Percentiles rank a stretch among this genome's conserved stretches.
These are phyloP conservation scores for Lingula anatina DNA, from an alignment of 2,888 invertebrate genomes.

Conservation along the genomic window DNA sequence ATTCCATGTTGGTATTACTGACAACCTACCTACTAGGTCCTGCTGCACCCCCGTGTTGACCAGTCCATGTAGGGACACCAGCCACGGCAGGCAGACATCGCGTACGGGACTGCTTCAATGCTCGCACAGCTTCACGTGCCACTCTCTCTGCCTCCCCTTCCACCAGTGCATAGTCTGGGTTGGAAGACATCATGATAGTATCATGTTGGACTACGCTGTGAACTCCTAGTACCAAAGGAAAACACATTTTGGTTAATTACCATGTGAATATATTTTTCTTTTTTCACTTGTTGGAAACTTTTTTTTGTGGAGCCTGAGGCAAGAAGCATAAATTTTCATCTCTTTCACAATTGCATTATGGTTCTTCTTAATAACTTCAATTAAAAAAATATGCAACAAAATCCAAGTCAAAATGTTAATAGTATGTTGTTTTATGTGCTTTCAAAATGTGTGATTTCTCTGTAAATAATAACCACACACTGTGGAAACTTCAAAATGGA, in stretches of 20 bases:
- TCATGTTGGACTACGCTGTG: conserved; percentile 76
- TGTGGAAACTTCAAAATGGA: too few relatives aligned
- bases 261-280: too few relatives aligned
- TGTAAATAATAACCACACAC: too few relatives aligned
- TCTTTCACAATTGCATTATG: too few relatives aligned
- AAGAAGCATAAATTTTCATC: too few relatives aligned
- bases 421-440: too few relatives aligned
- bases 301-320: too few relatives aligned
- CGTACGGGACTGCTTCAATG: conserved; percentile 55
- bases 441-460: too few relatives aligned
- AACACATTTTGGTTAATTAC: background rate
- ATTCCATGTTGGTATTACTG: background rate
- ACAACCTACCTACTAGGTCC: conserved; percentile 12
- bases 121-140: conserved; percentile 68
- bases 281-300: too few relatives aligned
- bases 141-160: conserved; percentile 72
- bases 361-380: too few relatives aligned
- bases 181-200: conserved; percentile 63
- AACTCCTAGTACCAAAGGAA: conserved; percentile 57
- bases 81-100: conserved; percentile 32
- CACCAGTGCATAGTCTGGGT: conserved; percentile 63
- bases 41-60: conserved; percentile 46
- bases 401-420: too few relatives aligned
- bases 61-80: conserved; percentile 58
- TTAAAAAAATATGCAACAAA: too few relatives aligned